Conservation (phyloP, 1,140 invertebrate genomes). For the Riptortus pedestris region DNA sequence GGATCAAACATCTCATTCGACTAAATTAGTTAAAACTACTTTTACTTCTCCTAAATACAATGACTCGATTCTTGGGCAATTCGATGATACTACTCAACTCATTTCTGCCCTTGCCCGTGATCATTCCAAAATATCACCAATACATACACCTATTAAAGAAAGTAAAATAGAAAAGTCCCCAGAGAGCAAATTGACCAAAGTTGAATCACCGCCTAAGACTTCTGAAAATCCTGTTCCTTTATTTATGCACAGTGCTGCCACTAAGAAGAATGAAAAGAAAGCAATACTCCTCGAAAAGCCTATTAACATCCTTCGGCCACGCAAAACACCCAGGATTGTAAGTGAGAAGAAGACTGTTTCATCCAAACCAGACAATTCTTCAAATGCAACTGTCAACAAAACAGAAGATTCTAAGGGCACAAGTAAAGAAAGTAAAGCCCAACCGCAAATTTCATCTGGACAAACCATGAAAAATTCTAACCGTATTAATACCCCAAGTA, state of each 20-base stretch:
- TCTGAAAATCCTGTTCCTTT: not conserved
- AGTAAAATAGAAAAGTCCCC: not conserved
- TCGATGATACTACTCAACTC: constrained; percentile 25
- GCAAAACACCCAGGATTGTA: not conserved
- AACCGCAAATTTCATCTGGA: not conserved
- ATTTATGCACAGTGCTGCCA: not conserved
- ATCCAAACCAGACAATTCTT: not conserved
- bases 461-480: not conserved
- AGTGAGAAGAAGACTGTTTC: not conserved
- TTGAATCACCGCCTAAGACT: not conserved
- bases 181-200: no score
- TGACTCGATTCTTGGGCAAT: constrained; percentile 26
- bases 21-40: not conserved
- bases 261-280: not conserved
- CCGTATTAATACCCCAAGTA: not conserved
- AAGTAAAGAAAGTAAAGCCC: not conserved
- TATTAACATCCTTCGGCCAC: constrained; percentile 3
- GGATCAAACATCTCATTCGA: not conserved
- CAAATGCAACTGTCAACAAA: not conserved
- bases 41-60: constrained; percentile 10
- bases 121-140: constrained; percentile 18
- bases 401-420: not conserved
- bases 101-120: constrained; percentile 21
- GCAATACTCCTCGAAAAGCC: not conserved
- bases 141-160: constrained; percentile 19